A percentile compares a stretch with the other conserved stretches of the same genome.
phyloP scores from a whole-genome alignment of 1,140 invertebrate genomes.

The Zaprionus tsacasi region DNA sequence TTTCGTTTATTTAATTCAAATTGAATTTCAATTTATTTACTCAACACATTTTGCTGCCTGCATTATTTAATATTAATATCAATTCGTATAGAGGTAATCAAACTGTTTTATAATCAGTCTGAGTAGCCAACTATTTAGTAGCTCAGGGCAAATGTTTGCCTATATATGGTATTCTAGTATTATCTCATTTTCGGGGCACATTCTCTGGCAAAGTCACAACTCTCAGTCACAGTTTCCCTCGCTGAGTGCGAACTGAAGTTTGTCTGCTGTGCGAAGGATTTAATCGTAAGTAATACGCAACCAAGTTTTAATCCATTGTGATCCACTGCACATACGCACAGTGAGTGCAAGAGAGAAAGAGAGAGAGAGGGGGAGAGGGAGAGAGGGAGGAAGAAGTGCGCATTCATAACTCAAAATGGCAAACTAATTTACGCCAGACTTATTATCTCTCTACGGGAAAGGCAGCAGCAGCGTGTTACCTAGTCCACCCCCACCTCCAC shows the following conservation, averaged over 20 bases:
- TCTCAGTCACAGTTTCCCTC: conserved; percentile 26
- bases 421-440: conserved; percentile 82
- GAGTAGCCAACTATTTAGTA: conserved; percentile 5
- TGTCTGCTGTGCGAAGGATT: conserved; percentile 13
- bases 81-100: neutral
- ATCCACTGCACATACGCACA: conserved; percentile 44
- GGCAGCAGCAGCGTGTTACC: conserved; percentile 59
- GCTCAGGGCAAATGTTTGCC: conserved; percentile 18
- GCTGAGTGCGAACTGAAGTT: conserved; percentile 7
- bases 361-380: neutral
- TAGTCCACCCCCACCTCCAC: neutral
- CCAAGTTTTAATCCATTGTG: conserved; percentile 61
- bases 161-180: neutral
- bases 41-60: neutral
- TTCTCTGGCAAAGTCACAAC: conserved; percentile 2
- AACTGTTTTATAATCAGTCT: neutral
- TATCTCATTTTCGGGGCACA: neutral
- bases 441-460: conserved; percentile 68
- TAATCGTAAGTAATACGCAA: conserved; percentile 50
- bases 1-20: neutral
- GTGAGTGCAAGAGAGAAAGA: neutral
- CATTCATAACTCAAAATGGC: conserved; percentile 83
- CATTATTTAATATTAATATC: neutral
- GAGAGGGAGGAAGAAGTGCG: conserved; percentile 51
- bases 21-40: neutral